Evolutionary conservation across 2,113 vertebrate species (phyloP).

Genomic region (Ophiodon elongatus): DNA sequence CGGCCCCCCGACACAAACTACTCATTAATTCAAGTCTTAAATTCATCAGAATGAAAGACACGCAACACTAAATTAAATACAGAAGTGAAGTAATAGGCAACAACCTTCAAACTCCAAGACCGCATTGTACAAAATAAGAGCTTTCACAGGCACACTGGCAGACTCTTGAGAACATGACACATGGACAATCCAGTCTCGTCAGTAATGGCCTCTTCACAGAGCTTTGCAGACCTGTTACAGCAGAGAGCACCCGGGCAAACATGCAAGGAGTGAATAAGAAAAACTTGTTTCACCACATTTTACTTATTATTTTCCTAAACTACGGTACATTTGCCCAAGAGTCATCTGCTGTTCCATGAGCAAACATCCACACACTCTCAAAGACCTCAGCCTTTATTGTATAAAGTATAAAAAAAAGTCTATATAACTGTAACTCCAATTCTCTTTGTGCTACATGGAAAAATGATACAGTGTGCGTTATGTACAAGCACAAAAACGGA

Average conservation of each 20-base stretch:
- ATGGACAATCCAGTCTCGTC: background rate
- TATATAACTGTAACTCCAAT: slow-evolving; percentile 7
- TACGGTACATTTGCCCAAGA: slow-evolving; percentile 3
- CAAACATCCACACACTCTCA: slow-evolving; percentile 45
- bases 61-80: slow-evolving; percentile 6
- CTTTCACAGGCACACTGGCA: slow-evolving; percentile 18
- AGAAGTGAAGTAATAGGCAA: background rate
- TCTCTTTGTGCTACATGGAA: slow-evolving; percentile 52
- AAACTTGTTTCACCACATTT: background rate
- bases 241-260: slow-evolving; percentile 4
- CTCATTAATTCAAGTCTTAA: background rate
- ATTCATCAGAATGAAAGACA: background rate
- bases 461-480: slow-evolving; percentile 64
- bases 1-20: background rate
- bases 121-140: slow-evolving; percentile 10
- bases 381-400: slow-evolving; percentile 29
- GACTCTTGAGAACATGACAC: background rate
- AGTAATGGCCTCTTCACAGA: slow-evolving; percentile 9
- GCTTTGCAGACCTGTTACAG: slow-evolving; percentile 10
- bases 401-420: slow-evolving; percentile 61
- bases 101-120: slow-evolving; percentile 8
- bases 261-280: slow-evolving; percentile 11
- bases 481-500: slow-evolving; percentile 69
- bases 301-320: background rate
- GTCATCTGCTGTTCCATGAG: slow-evolving; percentile 5